Evolutionary conservation across 2,797 vertebrate species (phyloP), one percentile per base, ranked within the genome.

Genomic region (Morelia viridis): DNA sequence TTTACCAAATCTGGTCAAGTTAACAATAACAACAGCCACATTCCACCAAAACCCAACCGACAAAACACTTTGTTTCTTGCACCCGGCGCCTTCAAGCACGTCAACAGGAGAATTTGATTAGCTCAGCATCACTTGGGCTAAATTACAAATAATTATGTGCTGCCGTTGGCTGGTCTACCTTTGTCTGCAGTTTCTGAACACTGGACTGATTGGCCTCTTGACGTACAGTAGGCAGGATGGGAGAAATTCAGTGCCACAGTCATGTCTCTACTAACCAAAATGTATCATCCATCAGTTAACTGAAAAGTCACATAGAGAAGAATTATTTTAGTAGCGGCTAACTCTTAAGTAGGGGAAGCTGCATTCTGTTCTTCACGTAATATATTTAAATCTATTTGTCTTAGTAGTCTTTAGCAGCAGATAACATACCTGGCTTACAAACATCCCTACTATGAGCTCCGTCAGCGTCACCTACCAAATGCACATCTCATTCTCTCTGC

Each of bases 111-210:
- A 94, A 96, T 97, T 96, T 97, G 95, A 96, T 96, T 95, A 96
- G 95, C 96, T 96, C 93, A 96, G 92, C 93, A 95, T 94, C 91
- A 95, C 87, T 97, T 96, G 95, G 93, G 87, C 95, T 96, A 96
- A 96, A 96, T 96, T 97, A 96, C 95, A 95, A 96, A 96, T 93
- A 96, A 96, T 95, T 97, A 96, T 96, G 96, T 86, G 60, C 96
- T 97, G 94, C 96, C 95, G 97, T 97, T 96, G 94, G 92, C 96
- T 97, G 93, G 94, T 96, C 95, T 95, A 96, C 93, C 96, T 97
- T 97, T 95, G 96, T 97, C 96, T 94, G 89, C 90, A 95, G 91
- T 88, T 91, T 96, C 93, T 95, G 96, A 96, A 93, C 90, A 94
- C 94, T 96, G 94, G 96, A 93, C 93, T 93, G 84, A 56, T 91